Percentiles rank a stretch among this genome's conserved stretches.
These are phyloP conservation scores for Gymnodraco acuticeps DNA, from an alignment of 2,797 vertebrate species.

Conservation along the genomic window DNA sequence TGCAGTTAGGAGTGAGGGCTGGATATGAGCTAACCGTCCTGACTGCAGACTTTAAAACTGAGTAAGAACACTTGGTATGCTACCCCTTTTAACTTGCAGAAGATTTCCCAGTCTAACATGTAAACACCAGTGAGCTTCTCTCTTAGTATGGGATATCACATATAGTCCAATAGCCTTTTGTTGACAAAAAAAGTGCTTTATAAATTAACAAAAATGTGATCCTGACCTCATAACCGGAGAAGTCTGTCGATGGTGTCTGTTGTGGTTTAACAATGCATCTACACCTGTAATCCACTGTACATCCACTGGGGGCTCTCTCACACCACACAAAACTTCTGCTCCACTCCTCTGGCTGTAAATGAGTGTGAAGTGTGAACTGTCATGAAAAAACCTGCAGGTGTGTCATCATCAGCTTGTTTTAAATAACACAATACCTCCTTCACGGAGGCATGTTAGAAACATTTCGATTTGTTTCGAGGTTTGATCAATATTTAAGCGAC, in stretches of 20 bases:
- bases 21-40: no score
- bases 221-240: not conserved
- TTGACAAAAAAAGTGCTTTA: not conserved
- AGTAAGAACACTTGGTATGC: no score
- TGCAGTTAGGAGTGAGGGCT: no score
- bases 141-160: not conserved
- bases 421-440: not conserved
- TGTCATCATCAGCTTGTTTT: not conserved
- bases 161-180: not conserved
- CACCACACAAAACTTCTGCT: slow-evolving; percentile 22
- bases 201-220: not conserved
- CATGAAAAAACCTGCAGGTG: not conserved
- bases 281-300: slow-evolving; percentile 16
- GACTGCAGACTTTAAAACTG: no score
- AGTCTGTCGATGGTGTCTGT: accelerated
- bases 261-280: not conserved
- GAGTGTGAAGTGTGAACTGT: accelerated
- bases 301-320: slow-evolving; percentile 54
- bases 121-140: not conserved
- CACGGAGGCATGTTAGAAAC: accelerated
- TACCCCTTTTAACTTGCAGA: no score
- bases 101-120: no score
- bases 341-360: accelerated
- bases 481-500: accelerated
- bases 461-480: accelerated